Percentiles rank a stretch among this genome's conserved stretches.
Evolutionary conservation across 2,888 invertebrate genomes (phyloP).

Genomic region (Lithophane ornitopus): DNA sequence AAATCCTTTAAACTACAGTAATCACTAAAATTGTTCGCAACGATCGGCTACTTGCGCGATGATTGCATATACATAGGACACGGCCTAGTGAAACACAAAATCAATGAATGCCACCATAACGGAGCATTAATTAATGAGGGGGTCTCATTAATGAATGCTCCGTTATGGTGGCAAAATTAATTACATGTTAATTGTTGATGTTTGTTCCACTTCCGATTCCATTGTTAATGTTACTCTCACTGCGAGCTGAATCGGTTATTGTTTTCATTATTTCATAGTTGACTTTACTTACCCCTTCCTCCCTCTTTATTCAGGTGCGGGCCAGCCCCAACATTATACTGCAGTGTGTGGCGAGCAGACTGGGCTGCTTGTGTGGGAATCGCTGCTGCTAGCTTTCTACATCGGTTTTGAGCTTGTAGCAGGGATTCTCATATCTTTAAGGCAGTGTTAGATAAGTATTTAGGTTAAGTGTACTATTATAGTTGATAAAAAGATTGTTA

Average conservation of each 20-base stretch:
- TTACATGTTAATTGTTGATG: slow-evolving; percentile 57
- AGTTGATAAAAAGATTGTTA: no score
- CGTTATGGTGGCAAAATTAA: no score
- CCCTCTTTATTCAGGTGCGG: no score
- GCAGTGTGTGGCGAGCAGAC: no score
- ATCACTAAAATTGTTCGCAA: neutral
- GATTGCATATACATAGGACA: neutral
- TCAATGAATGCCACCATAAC: slow-evolving; percentile 20
- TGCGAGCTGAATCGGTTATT: slow-evolving; percentile 31
- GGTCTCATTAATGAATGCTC: no score
- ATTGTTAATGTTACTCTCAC: slow-evolving; percentile 23
- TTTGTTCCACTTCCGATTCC: slow-evolving; percentile 41
- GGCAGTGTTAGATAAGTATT: no score
- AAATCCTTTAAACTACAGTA: neutral
- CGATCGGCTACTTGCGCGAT: neutral
- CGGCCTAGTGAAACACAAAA: slow-evolving; percentile 7
- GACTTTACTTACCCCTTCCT: neutral
- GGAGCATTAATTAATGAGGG: slow-evolving; percentile 50
- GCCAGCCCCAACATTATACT: no score
- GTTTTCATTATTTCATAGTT: slow-evolving; percentile 38
- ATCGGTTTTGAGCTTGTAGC: no score
- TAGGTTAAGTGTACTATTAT: no score
- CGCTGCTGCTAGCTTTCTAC: no score
- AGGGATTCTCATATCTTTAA: no score
- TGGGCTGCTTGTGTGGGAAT: no score